Base-by-base conservation (phyloP, 2,797 vertebrate genomes). In the Fratercula arctica region DNA sequence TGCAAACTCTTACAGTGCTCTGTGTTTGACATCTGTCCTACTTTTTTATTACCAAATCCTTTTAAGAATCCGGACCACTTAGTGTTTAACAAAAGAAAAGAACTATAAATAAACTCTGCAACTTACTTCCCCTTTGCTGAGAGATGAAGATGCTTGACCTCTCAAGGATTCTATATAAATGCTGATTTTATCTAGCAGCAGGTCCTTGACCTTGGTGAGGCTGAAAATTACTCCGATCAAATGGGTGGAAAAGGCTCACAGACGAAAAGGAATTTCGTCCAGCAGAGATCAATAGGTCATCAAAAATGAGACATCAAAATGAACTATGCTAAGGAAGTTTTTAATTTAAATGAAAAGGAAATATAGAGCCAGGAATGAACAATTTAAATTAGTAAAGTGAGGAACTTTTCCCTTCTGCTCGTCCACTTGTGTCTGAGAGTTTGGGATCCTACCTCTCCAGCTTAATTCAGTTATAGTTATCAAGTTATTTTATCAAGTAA, bases 191-290 rank as follows among this genome's bases (percentile, higher is more conserved):
- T 95, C 93, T 94, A 94, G 73, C 95, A 95, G 83, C 64, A 95
- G 85, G 72, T 79, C 79, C 76, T 83, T 79, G 76, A 87, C 86
- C 90, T 97, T 93, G 64, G 75, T 81, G 66, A 96, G 78, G 93
- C 85, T 96, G 93, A 98, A 88, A 96, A 95, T 95, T 95, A 89
- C 83, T 91, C 74, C 61, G 28, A 94, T 88, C 89, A 97, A 95
- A 95, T 59, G 28, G 61, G 72, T 85, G 88, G 95, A 96, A 97
- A 97, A 96, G 50, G 63, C 91, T 97, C 67, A 90, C 75, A 90
- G 93, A 96, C 10, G 15, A 91, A 93, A 89, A 93, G 41, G 75
- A 10, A 77, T 70, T 77, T 93, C 10, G 67, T 94, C 72, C 43
- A 89, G 89, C 35, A 60, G 50, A 95, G 75, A 96, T 88, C 72